Evolutionary conservation across 2,113 vertebrate species (phyloP).

Genomic region (Raja brachyura): DNA sequence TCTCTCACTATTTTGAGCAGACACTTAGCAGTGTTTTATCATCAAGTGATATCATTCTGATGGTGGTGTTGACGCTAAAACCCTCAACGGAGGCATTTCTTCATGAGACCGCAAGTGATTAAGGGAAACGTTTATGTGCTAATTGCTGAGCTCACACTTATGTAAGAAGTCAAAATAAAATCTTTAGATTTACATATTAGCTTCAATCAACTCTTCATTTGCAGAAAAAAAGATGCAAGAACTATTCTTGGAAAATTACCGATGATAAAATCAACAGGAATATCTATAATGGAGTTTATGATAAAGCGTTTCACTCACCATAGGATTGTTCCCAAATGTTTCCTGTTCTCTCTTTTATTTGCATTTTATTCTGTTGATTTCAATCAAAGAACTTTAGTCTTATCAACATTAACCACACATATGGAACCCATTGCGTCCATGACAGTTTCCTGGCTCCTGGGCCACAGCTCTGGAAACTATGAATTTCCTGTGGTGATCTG

Average conservation of each 20-base stretch:
- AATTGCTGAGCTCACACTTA: neutral
- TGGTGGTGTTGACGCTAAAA: neutral
- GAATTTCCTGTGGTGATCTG: no score
- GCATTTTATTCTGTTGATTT: neutral
- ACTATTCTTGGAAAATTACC: neutral
- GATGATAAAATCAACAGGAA: neutral
- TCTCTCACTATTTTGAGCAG: neutral
- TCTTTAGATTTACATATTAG: neutral
- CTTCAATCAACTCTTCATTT: neutral
- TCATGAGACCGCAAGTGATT: neutral
- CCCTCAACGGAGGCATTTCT: neutral
- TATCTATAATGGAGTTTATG: no score
- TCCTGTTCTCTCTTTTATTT: neutral
- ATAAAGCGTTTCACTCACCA: neutral
- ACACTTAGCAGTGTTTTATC: neutral
- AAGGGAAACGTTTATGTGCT: neutral
- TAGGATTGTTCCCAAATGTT: neutral
- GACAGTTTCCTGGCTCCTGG: no score
- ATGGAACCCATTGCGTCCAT: no score
- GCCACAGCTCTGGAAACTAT: no score
- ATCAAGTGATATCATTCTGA: slow-evolving; percentile 12
- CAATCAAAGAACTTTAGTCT: neutral
- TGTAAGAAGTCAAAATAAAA: neutral
- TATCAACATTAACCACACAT: no score
- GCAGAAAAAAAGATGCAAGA: neutral